phyloP scores from a whole-genome alignment of 2,888 invertebrate species.

The Idaea straminata region DNA sequence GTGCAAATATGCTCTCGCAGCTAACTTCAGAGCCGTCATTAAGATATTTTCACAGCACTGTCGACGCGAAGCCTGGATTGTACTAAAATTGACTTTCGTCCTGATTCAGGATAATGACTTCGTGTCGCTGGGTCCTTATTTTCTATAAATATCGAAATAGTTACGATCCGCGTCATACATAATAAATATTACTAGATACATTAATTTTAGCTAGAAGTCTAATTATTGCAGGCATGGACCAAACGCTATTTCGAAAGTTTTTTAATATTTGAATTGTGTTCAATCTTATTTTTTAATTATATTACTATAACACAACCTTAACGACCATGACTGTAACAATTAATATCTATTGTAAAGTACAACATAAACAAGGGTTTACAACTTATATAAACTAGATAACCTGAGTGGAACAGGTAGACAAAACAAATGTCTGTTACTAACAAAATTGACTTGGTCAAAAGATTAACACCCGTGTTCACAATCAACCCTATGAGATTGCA shows the following conservation, averaged over 20 bases:
- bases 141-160: background rate
- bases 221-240: conserved; percentile 18
- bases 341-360: background rate
- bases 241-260: background rate
- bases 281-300: conserved; percentile 19
- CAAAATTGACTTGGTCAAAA: too few relatives aligned
- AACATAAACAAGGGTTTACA: background rate
- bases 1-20: background rate
- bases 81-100: too few relatives aligned
- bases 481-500: too few relatives aligned
- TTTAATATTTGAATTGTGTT: background rate
- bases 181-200: background rate
- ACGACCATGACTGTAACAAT: conserved; percentile 39
- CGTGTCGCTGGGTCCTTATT: background rate
- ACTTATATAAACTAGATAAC: background rate
- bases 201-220: conserved; percentile 7
- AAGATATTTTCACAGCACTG: background rate
- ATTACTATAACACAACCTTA: conserved; percentile 44
- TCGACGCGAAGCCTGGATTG: too few relatives aligned
- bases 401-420: background rate
- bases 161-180: background rate
- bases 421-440: background rate
- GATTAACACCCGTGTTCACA: too few relatives aligned
- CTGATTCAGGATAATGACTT: too few relatives aligned
- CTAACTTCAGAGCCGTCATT: background rate